Evolutionary conservation across 2,888 invertebrate species (phyloP).

Genomic region (Heliconius hortense): DNA sequence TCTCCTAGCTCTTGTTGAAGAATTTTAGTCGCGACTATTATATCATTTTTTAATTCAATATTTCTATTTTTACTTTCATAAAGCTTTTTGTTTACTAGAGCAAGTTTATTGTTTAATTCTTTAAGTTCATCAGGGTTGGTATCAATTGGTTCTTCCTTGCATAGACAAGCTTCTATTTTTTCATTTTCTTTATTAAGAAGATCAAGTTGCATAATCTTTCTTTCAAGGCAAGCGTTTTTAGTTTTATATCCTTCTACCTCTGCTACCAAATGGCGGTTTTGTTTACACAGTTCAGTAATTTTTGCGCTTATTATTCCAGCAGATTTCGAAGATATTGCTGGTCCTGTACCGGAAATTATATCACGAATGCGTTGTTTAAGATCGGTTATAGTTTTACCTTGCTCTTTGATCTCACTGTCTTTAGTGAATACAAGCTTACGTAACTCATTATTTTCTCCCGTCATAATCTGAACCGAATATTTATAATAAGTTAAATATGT

Average conservation of each 20-base stretch:
- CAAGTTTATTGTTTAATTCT: slow-evolving; percentile 83
- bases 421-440: slow-evolving; percentile 75
- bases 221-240: slow-evolving; percentile 80
- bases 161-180: slow-evolving; percentile 61
- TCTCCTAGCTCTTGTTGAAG: slow-evolving; percentile 90
- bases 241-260: slow-evolving; percentile 83
- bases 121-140: slow-evolving; percentile 77
- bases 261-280: slow-evolving; percentile 83
- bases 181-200: slow-evolving; percentile 64
- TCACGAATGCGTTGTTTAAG: slow-evolving; percentile 77
- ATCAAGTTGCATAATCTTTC: slow-evolving; percentile 73
- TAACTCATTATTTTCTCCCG: slow-evolving; percentile 80
- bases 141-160: slow-evolving; percentile 74
- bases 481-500: not conserved
- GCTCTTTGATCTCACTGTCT: slow-evolving; percentile 71
- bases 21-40: slow-evolving; percentile 87
- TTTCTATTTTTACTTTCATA: slow-evolving; percentile 87
- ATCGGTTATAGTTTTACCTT: slow-evolving; percentile 66
- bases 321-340: slow-evolving; percentile 75
- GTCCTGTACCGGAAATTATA: slow-evolving; percentile 72
- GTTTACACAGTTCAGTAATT: slow-evolving; percentile 85
- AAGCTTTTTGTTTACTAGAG: slow-evolving; percentile 82
- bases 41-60: slow-evolving; percentile 85
- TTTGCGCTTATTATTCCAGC: slow-evolving; percentile 83
- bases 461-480: slow-evolving; percentile 67